These are phyloP conservation scores for Volucella inflata DNA, from an alignment of 2,888 invertebrate genomes.

Conservation along the genomic window DNA sequence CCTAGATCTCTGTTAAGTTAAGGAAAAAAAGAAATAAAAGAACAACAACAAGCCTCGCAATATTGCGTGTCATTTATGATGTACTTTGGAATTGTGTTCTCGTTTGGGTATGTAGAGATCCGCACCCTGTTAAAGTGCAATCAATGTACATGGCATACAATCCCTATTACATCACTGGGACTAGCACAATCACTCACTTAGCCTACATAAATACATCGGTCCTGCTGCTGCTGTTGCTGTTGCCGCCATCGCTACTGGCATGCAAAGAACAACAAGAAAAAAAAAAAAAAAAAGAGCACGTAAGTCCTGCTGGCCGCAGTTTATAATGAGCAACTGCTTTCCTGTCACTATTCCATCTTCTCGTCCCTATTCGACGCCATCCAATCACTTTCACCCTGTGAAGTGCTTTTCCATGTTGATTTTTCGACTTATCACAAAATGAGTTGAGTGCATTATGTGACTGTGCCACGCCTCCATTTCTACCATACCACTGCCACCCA, in stretches of 20 bases:
- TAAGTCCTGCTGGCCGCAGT: constrained; percentile 48
- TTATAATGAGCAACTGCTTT: constrained; percentile 68
- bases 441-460: constrained; percentile 75
- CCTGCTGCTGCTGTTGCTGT: constrained; percentile 32
- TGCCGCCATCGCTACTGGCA: constrained; percentile 4
- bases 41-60: constrained; percentile 28
- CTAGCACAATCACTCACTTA: constrained; percentile 38
- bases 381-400: constrained; percentile 55
- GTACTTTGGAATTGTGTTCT: background rate
- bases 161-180: constrained; percentile 53
- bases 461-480: constrained; percentile 56
- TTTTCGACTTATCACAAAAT: constrained; percentile 75
- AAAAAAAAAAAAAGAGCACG: background rate
- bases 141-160: constrained; percentile 62
- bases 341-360: constrained; percentile 23
- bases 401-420: constrained; percentile 76
- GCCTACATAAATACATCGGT: constrained; percentile 51
- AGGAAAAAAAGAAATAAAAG: constrained; percentile 61
- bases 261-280: constrained; percentile 16
- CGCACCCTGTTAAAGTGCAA: constrained; percentile 72
- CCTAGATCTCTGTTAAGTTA: constrained; percentile 55
- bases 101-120: constrained; percentile 13
- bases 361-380: background rate
- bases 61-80: constrained; percentile 51
- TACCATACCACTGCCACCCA: background rate